Base-by-base conservation (phyloP, 2,888 invertebrate species). In the Thymelicus lineola region DNA sequence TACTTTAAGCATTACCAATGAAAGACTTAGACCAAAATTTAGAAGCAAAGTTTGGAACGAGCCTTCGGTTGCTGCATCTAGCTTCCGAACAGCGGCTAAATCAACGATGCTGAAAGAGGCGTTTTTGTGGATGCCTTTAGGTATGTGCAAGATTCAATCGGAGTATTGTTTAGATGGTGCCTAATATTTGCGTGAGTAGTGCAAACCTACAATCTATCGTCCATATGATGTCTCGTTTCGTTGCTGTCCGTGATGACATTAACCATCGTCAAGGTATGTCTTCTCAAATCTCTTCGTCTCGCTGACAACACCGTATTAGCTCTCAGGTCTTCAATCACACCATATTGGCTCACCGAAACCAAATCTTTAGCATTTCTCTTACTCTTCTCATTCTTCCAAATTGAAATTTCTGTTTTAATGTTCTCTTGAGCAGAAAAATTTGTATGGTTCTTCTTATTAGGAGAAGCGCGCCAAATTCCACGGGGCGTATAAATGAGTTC, bases 221-320 rank as follows among this genome's bases (percentile, higher is more conserved):
- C 82, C 83, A 93, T 76, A 78, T 93, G 92, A 0, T 80, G 73
- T 17, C 82, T 82, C 0, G 92, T 92, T 0, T 89, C 87, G 68
- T 92, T 91, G 67, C 87, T 90, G 42, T 93, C 93, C 0, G 87
- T 87, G 4, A 92, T 84, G 0, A 92, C 91, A 71, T 87, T 90
- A 0, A 80, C 84, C 85, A 92, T 86, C 0, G 88, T 90, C 0
- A 92, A 75, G 0, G 78, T 77, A 71, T 86, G 86, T 66, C 80
- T 73, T 61, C 80, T 83, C n/a, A 93, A 72, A 71, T 92, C 74
- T 10, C 74, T 78, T 64, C 93, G 83, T 75, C 88, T 84, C 0
- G 77, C 68, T 35, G 86, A 86, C 20, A 90, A 14, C 0, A 85
- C 82, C 64, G 80, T 86, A 0, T 81, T 80, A 14, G 70, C 72